Conservation (phyloP, 2,113 vertebrate species). For the Heterotilapia buettikoferi region DNA sequence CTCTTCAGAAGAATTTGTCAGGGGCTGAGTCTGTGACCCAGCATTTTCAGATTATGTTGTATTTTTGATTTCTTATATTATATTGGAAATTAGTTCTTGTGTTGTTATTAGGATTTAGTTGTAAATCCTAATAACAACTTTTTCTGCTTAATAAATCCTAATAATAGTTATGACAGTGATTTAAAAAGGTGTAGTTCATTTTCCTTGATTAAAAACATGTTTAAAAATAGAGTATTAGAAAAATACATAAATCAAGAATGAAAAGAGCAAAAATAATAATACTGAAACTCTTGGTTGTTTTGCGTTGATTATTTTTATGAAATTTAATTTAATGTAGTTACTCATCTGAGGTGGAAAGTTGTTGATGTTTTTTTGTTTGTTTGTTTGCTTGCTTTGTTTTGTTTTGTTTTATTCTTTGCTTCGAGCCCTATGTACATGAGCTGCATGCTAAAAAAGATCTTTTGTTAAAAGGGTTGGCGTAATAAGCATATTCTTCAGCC, state of each 20-base stretch:
- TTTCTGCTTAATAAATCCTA: too few species aligned
- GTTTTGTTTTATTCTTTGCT: not conserved
- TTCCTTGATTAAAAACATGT: not conserved
- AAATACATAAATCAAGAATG: not conserved
- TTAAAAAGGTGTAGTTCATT: fast-evolving
- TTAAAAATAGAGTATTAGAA: not conserved
- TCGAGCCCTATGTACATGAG: fast-evolving
- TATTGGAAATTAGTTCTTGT: not conserved
- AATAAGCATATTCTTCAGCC: not conserved
- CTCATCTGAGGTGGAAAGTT: fast-evolving
- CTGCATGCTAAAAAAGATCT: not conserved
- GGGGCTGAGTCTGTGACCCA: not conserved
- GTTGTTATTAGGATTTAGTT: not conserved
- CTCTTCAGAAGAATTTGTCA: too few species aligned
- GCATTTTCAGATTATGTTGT: not conserved
- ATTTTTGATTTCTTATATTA: not conserved
- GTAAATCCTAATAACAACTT: too few species aligned
- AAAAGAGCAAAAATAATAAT: not conserved
- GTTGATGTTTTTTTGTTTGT: not conserved
- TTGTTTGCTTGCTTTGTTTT: not conserved
- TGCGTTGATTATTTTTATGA: not conserved
- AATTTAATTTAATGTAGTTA: not conserved
- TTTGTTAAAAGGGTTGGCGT: not conserved
- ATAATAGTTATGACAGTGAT: not conserved
- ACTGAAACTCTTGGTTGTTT: not conserved